A percentile compares a stretch with the other conserved stretches of the same genome.
phyloP scores from a whole-genome alignment of 2,888 invertebrate genomes.

The Julus scandinavius region DNA sequence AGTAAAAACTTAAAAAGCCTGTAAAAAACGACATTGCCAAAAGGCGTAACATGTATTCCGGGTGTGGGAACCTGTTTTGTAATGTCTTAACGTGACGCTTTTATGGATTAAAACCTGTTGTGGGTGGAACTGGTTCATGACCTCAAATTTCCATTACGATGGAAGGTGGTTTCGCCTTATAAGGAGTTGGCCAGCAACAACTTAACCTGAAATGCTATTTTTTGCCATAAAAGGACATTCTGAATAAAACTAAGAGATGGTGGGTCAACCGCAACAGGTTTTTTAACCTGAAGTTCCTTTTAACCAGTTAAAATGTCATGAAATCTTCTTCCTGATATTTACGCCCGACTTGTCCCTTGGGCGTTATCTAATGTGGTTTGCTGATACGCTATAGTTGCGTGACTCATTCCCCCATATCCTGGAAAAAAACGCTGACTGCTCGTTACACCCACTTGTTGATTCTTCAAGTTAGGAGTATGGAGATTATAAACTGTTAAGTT shows the following conservation, averaged over 20 bases:
- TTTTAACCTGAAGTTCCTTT: background rate
- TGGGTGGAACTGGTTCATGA: slow-evolving; percentile 30
- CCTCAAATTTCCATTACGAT: background rate
- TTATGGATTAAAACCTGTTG: background rate
- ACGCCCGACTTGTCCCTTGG: background rate
- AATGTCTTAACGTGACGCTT: background rate
- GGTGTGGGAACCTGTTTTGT: background rate
- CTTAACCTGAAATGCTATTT: too few species aligned
- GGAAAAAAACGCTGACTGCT: background rate
- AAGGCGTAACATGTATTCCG: background rate
- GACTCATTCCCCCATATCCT: background rate
- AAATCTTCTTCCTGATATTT: background rate
- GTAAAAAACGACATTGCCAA: too few species aligned
- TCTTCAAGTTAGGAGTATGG: background rate
- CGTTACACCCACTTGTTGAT: background rate
- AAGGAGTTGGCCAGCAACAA: background rate
- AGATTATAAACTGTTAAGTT: background rate
- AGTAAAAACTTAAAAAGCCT: too few species aligned
- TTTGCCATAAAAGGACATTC: background rate
- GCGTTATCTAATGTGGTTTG: background rate
- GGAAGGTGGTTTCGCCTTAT: background rate
- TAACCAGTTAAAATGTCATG: background rate
- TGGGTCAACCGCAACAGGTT: background rate
- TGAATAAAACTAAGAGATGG: background rate
- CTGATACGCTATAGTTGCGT: background rate